phyloP scores from a whole-genome alignment of 2,888 invertebrate genomes.

The Drosophila helvetica region DNA sequence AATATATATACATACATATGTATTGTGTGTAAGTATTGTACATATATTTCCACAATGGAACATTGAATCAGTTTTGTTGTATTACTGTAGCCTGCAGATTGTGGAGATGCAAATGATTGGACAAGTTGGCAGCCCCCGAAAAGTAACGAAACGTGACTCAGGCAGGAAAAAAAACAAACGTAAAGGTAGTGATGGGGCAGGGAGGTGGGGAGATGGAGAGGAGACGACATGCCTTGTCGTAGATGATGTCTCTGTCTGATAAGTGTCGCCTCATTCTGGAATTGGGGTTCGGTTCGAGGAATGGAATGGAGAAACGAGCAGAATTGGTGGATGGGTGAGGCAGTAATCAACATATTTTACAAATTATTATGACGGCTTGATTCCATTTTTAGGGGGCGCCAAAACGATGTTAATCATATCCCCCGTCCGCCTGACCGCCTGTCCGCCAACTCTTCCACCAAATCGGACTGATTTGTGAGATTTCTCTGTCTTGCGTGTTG shows the following conservation, averaged over 20 bases:
- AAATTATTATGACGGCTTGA: conserved; percentile 57
- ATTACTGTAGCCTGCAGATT: conserved; percentile 52
- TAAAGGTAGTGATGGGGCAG: background rate
- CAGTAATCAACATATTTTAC: conserved; percentile 64
- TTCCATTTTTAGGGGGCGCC: conserved; percentile 59
- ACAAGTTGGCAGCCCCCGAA: conserved; percentile 54
- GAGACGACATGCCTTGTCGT: conserved; percentile 28
- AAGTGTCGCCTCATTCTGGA: conserved; percentile 55
- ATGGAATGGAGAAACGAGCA: background rate
- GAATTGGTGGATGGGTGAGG: conserved; percentile 53
- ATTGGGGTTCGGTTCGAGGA: conserved; percentile 15
- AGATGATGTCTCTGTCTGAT: conserved; percentile 56
- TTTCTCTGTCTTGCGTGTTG: conserved; percentile 22
- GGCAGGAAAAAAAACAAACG: conserved; percentile 6
- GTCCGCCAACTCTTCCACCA: conserved; percentile 25
- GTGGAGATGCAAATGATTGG: conserved; percentile 48
- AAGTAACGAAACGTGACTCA: conserved; percentile 65
- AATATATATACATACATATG: conserved; percentile 7
- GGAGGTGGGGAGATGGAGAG: conserved; percentile 6
- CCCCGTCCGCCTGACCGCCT: conserved; percentile 6
- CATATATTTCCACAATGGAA: conserved; percentile 54
- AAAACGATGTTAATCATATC: conserved; percentile 58
- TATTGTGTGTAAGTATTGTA: conserved; percentile 1
- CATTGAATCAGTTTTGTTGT: conserved; percentile 40
- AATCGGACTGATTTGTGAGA: conserved; percentile 54